Percentiles rank a stretch among this genome's conserved stretches.
Conservation (phyloP, 2,888 invertebrate genomes). For the Lydus trimaculatus region DNA sequence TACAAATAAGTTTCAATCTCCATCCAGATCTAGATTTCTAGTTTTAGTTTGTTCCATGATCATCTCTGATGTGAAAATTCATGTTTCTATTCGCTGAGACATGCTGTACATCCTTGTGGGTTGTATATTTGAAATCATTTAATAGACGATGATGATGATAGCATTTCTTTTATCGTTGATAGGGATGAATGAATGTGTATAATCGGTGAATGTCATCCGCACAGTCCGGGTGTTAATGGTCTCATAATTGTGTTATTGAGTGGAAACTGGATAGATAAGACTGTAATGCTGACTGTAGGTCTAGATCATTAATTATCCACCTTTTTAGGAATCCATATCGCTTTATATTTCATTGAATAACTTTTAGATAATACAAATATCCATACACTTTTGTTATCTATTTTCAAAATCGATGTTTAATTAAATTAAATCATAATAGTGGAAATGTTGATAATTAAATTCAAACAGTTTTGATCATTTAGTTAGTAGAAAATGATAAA, state of each 20-base stretch:
- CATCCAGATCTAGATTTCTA: too few relatives aligned
- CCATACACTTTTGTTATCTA: constrained; percentile 20
- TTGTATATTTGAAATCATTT: neutral
- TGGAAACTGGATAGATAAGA: constrained; percentile 58
- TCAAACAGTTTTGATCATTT: neutral
- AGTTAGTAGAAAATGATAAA: neutral
- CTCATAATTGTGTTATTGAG: constrained; percentile 59
- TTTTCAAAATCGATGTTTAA: constrained; percentile 15
- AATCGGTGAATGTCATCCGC: constrained; percentile 47
- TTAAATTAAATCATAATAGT: constrained; percentile 6
- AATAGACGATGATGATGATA: neutral
- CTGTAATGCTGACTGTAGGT: constrained; percentile 34
- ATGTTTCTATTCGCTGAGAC: too few relatives aligned
- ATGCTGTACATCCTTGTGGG: neutral
- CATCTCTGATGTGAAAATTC: too few relatives aligned
- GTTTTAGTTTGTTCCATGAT: too few relatives aligned
- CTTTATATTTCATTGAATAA: constrained; percentile 42
- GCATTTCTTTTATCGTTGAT: constrained; percentile 31
- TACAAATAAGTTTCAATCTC: too few relatives aligned
- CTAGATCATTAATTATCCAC: constrained; percentile 36
- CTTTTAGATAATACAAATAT: constrained; percentile 14
- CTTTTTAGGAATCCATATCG: constrained; percentile 40
- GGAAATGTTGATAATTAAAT: constrained; percentile 21
- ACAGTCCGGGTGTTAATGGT: constrained; percentile 49
- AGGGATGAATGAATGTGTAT: constrained; percentile 34